Evolutionary conservation across 2,797 vertebrate species (phyloP).

Genomic region (Steatocranus sp.): DNA sequence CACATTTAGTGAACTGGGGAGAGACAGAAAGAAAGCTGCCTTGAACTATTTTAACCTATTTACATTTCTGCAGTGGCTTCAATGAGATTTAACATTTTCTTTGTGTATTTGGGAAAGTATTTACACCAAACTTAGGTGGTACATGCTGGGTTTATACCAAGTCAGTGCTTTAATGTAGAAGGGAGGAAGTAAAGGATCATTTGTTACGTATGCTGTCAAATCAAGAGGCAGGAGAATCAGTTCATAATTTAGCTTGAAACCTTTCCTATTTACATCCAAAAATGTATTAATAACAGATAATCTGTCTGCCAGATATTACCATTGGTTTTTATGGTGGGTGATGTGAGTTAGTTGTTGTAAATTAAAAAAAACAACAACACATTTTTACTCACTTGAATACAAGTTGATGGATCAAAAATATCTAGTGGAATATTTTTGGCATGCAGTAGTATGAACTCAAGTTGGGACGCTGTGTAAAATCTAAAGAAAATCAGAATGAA

Average conservation of each 20-base stretch:
- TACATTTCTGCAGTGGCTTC: not conserved
- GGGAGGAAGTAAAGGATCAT: not conserved
- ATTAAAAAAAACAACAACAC: not conserved
- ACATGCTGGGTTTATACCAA: not conserved
- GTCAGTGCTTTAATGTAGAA: accelerated
- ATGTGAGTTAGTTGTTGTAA: not conserved
- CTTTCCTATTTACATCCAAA: not conserved
- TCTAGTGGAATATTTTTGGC: not conserved
- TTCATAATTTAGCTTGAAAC: not conserved
- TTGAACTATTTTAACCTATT: constrained; percentile 8
- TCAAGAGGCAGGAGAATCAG: not conserved
- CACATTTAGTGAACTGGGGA: not conserved
- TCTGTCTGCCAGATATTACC: not conserved
- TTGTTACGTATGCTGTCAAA: not conserved
- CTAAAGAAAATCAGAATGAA: not conserved
- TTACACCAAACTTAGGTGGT: not conserved
- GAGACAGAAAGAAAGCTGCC: not conserved
- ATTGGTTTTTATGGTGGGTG: not conserved
- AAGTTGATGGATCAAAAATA: not conserved
- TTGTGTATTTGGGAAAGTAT: not conserved
- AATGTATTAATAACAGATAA: not conserved
- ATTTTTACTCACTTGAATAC: not conserved
- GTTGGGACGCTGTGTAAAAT: not conserved
- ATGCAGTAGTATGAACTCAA: not conserved
- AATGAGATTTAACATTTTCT: constrained; percentile 3